Percentiles rank a stretch among this genome's conserved stretches.
Conservation (phyloP, 2,888 invertebrate species). For the Hofmannophila pseudospretella region DNA sequence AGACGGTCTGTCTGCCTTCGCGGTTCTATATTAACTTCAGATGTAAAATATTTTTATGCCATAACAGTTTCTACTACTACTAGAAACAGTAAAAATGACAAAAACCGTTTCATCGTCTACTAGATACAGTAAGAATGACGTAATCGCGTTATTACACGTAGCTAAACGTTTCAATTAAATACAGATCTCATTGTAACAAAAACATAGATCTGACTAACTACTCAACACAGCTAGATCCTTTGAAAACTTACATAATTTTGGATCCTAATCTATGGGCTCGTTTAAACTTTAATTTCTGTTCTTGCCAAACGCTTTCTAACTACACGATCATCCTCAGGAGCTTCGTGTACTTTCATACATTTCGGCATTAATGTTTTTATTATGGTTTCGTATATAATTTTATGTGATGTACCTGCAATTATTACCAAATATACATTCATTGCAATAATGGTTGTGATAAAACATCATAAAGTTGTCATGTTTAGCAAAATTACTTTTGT, state of each 20-base stretch:
- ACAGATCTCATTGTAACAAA: slow-evolving; percentile 6
- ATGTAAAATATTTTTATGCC: too few species aligned
- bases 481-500: slow-evolving; percentile 28
- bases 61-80: too few species aligned
- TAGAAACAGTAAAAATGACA: background rate
- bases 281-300: slow-evolving; percentile 7
- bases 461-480: slow-evolving; percentile 57
- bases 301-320: slow-evolving; percentile 15
- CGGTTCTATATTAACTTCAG: too few species aligned
- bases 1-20: too few species aligned
- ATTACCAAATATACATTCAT: slow-evolving; percentile 65
- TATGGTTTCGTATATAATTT: slow-evolving; percentile 34
- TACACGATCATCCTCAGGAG: slow-evolving; percentile 5
- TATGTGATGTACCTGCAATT: slow-evolving; percentile 59
- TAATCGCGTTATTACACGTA: too few species aligned
- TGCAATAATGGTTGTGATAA: slow-evolving; percentile 75
- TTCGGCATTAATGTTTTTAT: slow-evolving; percentile 16
- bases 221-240: background rate
- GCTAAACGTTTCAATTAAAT: slow-evolving; percentile 1
- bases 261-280: background rate
- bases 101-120: too few species aligned
- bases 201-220: slow-evolving; percentile 8
- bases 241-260: background rate
- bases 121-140: background rate
- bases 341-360: slow-evolving; percentile 9